Conservation (phyloP, 2,888 invertebrate genomes). For the Mellilla xanthometata region DNA sequence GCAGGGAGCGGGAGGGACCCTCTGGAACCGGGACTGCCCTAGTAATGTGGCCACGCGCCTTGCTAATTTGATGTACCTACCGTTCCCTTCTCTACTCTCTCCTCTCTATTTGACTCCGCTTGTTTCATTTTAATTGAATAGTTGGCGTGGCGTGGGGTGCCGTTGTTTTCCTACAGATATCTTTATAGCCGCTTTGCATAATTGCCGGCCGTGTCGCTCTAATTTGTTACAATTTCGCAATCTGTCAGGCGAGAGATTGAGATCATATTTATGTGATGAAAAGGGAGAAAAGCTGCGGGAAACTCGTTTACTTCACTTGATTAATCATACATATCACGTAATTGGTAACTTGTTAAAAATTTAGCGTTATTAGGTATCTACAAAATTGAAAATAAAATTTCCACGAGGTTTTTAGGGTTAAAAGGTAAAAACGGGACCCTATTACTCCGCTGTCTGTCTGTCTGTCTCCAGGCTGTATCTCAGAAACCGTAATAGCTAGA, state of each 20-base stretch:
- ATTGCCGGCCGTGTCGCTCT: constrained; percentile 67
- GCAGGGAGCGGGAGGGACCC: constrained; percentile 47
- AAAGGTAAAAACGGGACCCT: too few species aligned
- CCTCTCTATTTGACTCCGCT: constrained; percentile 75
- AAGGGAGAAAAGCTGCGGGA: constrained; percentile 19
- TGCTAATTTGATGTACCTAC: constrained; percentile 66
- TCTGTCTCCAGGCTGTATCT: too few species aligned
- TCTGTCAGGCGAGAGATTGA: constrained; percentile 54
- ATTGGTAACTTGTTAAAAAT: too few species aligned
- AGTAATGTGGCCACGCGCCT: constrained; percentile 81
- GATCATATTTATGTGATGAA: constrained; percentile 35
- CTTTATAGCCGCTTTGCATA: constrained; percentile 78
- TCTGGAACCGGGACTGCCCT: constrained; percentile 73
- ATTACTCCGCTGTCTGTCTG: too few species aligned
- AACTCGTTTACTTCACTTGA: too few species aligned
- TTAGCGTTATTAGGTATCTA: too few species aligned
- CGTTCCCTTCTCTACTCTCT: constrained; percentile 50
- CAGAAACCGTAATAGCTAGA: too few species aligned
- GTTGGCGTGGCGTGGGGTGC: constrained; percentile 52
- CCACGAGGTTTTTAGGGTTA: too few species aligned
- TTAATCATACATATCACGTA: too few species aligned
- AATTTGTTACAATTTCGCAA: constrained; percentile 76
- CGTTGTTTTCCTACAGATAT: constrained; percentile 78
- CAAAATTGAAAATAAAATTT: too few species aligned
- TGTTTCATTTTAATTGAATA: constrained; percentile 81